Evolutionary conservation across 2,888 invertebrate genomes (phyloP).

Genomic region (Cantharis lateralis): DNA sequence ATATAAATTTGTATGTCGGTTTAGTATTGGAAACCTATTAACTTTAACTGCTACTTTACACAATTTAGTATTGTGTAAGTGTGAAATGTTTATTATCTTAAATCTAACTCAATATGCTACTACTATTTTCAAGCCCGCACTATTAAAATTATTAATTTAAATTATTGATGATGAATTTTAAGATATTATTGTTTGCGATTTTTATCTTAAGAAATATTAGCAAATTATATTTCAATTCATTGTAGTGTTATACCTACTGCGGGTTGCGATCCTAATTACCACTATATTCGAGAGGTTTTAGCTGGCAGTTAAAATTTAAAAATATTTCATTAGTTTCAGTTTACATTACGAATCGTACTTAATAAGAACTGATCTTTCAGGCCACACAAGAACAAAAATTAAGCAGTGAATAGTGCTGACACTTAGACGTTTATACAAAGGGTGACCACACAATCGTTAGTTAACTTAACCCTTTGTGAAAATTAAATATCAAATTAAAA

Average conservation of each 20-base stretch:
- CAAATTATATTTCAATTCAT: background rate
- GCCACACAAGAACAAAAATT: slow-evolving; percentile 3
- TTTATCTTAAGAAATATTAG: background rate
- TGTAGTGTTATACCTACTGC: background rate
- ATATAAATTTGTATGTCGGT: background rate
- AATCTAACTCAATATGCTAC: background rate
- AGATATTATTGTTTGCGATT: background rate
- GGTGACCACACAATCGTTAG: slow-evolving; percentile 10
- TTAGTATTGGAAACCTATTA: background rate
- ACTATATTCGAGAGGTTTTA: background rate
- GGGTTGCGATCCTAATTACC: background rate
- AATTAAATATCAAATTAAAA: slow-evolving; percentile 2
- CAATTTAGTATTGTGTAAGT: background rate
- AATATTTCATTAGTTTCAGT: background rate
- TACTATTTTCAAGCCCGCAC: background rate
- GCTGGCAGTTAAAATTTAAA: background rate
- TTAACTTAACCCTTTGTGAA: slow-evolving; percentile 7
- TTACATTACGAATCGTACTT: background rate
- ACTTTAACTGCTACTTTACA: background rate
- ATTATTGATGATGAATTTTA: background rate
- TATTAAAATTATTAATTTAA: background rate
- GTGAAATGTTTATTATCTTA: background rate
- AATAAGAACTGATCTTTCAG: background rate
- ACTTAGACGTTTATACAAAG: slow-evolving; percentile 5
- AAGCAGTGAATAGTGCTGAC: background rate